A percentile compares a stretch with the other conserved stretches of the same genome.
Evolutionary conservation across 1,140 invertebrate species (phyloP).

Genomic region (Ips typographus): DNA sequence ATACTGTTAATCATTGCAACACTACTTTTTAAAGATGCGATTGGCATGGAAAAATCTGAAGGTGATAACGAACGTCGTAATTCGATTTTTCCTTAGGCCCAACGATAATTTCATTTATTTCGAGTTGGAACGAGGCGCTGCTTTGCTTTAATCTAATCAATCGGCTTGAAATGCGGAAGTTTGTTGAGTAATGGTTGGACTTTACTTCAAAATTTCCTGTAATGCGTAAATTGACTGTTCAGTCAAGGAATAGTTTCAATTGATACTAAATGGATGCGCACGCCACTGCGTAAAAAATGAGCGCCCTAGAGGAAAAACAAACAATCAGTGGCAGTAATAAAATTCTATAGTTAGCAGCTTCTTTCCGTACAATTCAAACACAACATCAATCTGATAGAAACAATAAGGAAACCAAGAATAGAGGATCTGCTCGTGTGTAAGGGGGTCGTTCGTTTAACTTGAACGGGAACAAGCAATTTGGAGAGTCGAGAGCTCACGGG

Average conservation of each 20-base stretch:
- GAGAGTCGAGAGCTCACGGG: constrained; percentile 34
- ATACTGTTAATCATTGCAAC: background rate
- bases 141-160: constrained; percentile 18
- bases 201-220: background rate
- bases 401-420: constrained; percentile 28
- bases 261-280: background rate
- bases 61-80: constrained; percentile 2
- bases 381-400: constrained; percentile 35
- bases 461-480: constrained; percentile 30
- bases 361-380: constrained; percentile 34
- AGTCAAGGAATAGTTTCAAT: no score
- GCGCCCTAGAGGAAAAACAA: background rate
- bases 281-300: constrained; percentile 11
- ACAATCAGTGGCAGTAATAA: constrained; percentile 29
- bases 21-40: background rate
- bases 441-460: constrained; percentile 24
- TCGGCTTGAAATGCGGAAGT: constrained; percentile 8
- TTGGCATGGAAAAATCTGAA: background rate
- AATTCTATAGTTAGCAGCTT: constrained; percentile 33
- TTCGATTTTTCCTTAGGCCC: constrained; percentile 13
- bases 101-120: constrained; percentile 15
- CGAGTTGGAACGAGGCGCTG: constrained; percentile 14
- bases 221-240: no score
- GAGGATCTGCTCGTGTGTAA: constrained; percentile 5
- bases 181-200: background rate